Evolutionary conservation across 1,140 invertebrate species (phyloP), one percentile per base, ranked within the genome.

Genomic region (Pseudomyrmex dendroicus): DNA sequence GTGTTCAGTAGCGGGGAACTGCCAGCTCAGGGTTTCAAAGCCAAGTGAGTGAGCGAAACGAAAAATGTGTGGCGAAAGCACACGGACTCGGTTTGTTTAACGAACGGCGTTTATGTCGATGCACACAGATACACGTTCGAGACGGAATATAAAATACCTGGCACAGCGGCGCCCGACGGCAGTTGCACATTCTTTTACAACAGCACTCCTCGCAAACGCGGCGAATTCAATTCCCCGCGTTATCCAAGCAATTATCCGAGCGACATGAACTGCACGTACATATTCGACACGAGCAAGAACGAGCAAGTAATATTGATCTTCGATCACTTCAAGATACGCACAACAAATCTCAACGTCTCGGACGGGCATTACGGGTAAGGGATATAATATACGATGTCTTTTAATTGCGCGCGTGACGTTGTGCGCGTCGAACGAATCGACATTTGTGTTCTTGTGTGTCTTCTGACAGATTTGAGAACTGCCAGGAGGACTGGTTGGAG

Each of bases 231-330:
- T 94, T 99, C 98, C 17, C 99, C 99, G 12, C 96, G 98, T 59
- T 98, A 99, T 96, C 98, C 98, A 89, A 97, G 97, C 90, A 98
- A 98, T 94, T 99, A 99, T 95, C 98, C 98, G 66, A 98, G 97
- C 89, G 97, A 97, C 91, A 98, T 97, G 46, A 98, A 98, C 94
- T 99, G 99, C 95, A 98, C 97, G 61, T 99, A 98, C 94, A 95
- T 97, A 87, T 98, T 99, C 93, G 92, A 96, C 84, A 96, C 97
- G 66, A 96, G 96, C 82, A 96, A 97, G 48, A 97, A 98, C 91
- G 98, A 99, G 93, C 98, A 99, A 94, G 97, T 99, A 88, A 97
- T 97, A 67, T 95, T 99, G 74, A 97, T 98, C 52, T 99, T 99
- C 91, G 98, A 98, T 93, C 97, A 98, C 91, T 99, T 99, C 92